Conservation (phyloP, 2,888 invertebrate genomes). For the Drepanosiphum platanoidis region DNA sequence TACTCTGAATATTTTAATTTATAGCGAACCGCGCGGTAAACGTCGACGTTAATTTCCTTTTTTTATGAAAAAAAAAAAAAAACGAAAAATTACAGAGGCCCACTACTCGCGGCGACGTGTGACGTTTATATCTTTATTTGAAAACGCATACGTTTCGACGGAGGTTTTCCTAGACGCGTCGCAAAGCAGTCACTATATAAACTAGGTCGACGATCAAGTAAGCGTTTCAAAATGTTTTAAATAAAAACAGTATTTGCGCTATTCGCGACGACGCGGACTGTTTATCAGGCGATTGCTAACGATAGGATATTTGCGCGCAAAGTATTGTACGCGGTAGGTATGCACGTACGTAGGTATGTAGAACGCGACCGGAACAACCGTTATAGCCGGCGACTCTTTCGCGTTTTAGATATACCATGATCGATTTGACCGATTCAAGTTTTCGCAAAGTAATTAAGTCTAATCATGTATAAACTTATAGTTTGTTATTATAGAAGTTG, state of each 20-base stretch:
- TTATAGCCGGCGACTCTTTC: constrained; percentile 36
- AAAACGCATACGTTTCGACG: not conserved
- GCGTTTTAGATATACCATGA: constrained; percentile 32
- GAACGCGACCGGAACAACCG: constrained; percentile 12
- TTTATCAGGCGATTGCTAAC: no score
- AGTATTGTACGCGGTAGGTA: not conserved
- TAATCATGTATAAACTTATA: constrained; percentile 35
- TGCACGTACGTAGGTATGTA: no score
- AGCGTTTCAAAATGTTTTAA: no score
- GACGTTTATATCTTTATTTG: not conserved
- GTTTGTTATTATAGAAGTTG: constrained; percentile 39
- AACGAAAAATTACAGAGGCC: not conserved
- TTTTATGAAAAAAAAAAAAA: no score
- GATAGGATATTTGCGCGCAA: not conserved
- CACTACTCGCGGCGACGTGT: no score
- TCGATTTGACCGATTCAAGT: constrained; percentile 41
- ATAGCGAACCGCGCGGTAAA: no score
- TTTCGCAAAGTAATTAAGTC: constrained; percentile 30
- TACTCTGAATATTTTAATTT: constrained; percentile 4
- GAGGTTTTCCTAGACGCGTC: not conserved
- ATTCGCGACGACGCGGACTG: no score
- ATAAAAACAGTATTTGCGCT: no score
- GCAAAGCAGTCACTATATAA: no score
- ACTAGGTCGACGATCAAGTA: no score
- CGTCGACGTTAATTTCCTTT: no score